Percentiles rank a stretch among this genome's conserved stretches.
Evolutionary conservation across 1,140 invertebrate genomes (phyloP).

Genomic region (Papilio glaucus): DNA sequence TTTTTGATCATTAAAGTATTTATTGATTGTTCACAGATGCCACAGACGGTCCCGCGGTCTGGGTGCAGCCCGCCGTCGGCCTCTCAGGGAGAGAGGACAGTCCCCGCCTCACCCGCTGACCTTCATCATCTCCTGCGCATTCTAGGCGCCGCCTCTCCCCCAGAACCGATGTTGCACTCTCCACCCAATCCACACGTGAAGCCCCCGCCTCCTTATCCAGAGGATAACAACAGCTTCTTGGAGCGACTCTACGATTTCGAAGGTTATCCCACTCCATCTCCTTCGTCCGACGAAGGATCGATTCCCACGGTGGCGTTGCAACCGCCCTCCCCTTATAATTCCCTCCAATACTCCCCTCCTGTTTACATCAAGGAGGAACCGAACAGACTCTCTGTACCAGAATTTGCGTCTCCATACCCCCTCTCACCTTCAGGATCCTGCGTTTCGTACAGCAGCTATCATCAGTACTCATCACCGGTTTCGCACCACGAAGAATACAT

Average conservation of each 20-base stretch:
- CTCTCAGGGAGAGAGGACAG: conserved; percentile 85
- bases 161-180: conserved; percentile 82
- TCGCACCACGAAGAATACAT: conserved; percentile 83
- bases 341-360: conserved; percentile 64
- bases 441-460: conserved; percentile 75
- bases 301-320: conserved; percentile 79
- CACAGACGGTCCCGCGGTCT: conserved; percentile 90
- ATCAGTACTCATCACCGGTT: conserved; percentile 83
- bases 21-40: conserved; percentile 87
- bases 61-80: conserved; percentile 90
- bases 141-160: conserved; percentile 82
- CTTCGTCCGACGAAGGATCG: conserved; percentile 81
- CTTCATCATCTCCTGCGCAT: conserved; percentile 83
- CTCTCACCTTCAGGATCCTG: conserved; percentile 86
- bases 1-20: neutral
- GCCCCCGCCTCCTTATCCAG: conserved; percentile 75
- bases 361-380: conserved; percentile 81
- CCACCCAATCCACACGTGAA: conserved; percentile 73
- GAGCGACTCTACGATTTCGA: conserved; percentile 77
- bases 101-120: conserved; percentile 84
- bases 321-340: conserved; percentile 78
- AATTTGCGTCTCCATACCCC: conserved; percentile 85
- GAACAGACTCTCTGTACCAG: conserved; percentile 81
- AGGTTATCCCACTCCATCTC: conserved; percentile 78
- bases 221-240: conserved; percentile 71